Evolutionary conservation across 2,888 invertebrate species (phyloP), one percentile per base, ranked within the genome.

Genomic region (Chromoteleia sp.): DNA sequence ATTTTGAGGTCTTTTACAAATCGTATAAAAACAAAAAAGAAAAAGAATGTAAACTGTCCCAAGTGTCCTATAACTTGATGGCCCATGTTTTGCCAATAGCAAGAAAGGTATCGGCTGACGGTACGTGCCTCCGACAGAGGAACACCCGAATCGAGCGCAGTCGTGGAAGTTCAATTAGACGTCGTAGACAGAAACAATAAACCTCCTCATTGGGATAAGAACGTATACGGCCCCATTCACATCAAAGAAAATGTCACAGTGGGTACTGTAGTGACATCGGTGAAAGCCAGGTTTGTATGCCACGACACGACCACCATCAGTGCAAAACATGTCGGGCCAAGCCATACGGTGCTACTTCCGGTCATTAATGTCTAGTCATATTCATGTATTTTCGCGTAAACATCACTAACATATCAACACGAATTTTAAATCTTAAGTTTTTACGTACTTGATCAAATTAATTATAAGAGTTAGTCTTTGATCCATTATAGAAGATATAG

Each of bases 221-320:
- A 95, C 94, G 95, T 97, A 94, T 98, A 98, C 95, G 97, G 98
- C 94, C 98, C 98, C 94, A 97, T 97, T 95, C 96, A 96, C 96
- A 97, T 98, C 95, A 96, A 96, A 95, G 98, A 98, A 96, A 98
- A 98, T 96, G 97, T 98, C 95, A 97, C 97, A 95, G 97, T 98
- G 95, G 98, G 98, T 95, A 97, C 97, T 94, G 96, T 97, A 95
- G 97, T 98, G 95, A 97, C 97, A 94, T 96, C 97, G 94, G 96
- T 98, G 94, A 98, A 98, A 96, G 98, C 98, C 95, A 97, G 98
- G 98, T 96, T 96, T 96, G 96, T 96, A 96, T 96, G 88, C 88
- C 86, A 88, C 88, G 89, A 88, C 89, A 89, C 88, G 88, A 89
- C 88, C 88, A 88, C 88, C 88, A 88, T 76, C 85, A 89, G 85